A percentile compares a stretch with the other conserved stretches of the same genome.
phyloP scores from a whole-genome alignment of 1,140 invertebrate species.

The Calliphora vicina region DNA sequence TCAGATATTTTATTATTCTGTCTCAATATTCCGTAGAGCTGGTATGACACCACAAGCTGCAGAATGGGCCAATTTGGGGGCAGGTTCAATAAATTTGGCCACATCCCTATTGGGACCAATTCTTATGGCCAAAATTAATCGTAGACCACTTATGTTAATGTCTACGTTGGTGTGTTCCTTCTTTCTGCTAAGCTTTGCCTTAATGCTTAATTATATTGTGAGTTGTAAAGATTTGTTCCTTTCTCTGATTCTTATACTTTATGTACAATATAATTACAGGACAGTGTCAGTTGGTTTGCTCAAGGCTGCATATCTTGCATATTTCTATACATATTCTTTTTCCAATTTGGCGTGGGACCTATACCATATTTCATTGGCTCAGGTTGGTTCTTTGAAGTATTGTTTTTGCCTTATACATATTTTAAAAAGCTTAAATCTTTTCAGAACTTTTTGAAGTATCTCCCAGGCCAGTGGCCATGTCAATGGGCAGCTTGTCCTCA shows the following conservation, averaged over 20 bases:
- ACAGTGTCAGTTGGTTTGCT: constrained; percentile 69
- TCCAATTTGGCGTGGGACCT: constrained; percentile 83
- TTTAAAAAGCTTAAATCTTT: constrained; percentile 31
- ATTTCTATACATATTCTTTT: constrained; percentile 79
- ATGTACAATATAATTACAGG: constrained; percentile 60
- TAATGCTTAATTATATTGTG: constrained; percentile 68
- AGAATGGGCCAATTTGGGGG: constrained; percentile 75
- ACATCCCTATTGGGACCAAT: constrained; percentile 70
- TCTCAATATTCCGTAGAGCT: constrained; percentile 71
- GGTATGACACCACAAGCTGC: constrained; percentile 66
- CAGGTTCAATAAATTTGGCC: constrained; percentile 72
- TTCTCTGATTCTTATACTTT: background rate
- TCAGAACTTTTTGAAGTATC: constrained; percentile 87
- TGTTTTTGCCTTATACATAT: background rate
- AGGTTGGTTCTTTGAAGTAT: constrained; percentile 39
- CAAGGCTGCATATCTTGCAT: constrained; percentile 71
- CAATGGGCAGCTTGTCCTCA: constrained; percentile 85
- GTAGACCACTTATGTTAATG: constrained; percentile 67
- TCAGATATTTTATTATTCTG: constrained; percentile 81
- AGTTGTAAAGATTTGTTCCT: constrained; percentile 49
- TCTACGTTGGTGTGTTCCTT: constrained; percentile 66
- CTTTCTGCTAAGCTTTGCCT: constrained; percentile 67
- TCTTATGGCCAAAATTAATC: constrained; percentile 67
- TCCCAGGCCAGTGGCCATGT: constrained; percentile 83
- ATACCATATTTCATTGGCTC: constrained; percentile 84